Conservation (phyloP, 2,113 vertebrate species). For the Dolichallabes microphthalmus region DNA sequence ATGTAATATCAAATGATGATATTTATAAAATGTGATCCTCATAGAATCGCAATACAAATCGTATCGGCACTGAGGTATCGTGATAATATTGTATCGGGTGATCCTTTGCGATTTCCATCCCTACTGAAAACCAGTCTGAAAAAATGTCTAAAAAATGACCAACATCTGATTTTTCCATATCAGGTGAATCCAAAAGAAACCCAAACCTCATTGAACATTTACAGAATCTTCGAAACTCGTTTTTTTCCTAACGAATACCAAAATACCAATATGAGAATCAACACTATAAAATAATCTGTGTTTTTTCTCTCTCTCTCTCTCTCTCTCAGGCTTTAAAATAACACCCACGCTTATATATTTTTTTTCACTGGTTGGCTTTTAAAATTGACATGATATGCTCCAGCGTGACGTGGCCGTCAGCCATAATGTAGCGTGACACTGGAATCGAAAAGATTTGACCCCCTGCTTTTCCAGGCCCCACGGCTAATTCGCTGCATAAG, state of each 20-base stretch:
- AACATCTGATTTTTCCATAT: background rate
- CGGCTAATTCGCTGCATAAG: background rate
- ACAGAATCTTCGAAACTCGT: background rate
- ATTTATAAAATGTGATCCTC: no score
- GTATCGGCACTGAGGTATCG: no score
- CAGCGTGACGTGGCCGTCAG: conserved; percentile 28
- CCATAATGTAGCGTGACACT: conserved; percentile 41
- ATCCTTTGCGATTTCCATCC: no score
- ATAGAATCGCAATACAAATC: no score
- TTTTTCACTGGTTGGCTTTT: conserved; percentile 4
- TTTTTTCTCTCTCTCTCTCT: background rate
- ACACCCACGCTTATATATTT: background rate
- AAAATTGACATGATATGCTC: conserved; percentile 15
- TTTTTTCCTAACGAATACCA: background rate
- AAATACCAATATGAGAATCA: background rate
- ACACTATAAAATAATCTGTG: background rate
- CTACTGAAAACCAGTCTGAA: no score
- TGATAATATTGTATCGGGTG: no score
- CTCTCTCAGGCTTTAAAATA: conserved; percentile 1
- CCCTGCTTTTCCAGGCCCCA: conserved; percentile 2
- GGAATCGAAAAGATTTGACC: conserved; percentile 46
- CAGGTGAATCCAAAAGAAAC: background rate
- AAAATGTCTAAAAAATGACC: no score
- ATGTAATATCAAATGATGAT: no score
- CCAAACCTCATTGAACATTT: background rate